Conservation (phyloP, 1,140 invertebrate species). For the Mizuhopecten yessoensis region DNA sequence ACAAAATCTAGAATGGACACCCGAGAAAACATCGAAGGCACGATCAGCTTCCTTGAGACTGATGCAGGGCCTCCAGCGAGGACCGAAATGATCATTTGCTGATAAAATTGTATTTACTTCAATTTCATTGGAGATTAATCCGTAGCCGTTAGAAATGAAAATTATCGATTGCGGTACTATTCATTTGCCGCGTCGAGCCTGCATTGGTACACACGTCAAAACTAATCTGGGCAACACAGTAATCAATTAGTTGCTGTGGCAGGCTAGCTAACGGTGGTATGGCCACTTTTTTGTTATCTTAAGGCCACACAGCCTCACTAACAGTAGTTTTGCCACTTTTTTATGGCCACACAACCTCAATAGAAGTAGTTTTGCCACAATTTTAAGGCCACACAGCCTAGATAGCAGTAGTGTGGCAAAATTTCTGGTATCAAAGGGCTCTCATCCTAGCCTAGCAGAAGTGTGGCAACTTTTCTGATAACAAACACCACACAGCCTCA, state of each 20-base stretch:
- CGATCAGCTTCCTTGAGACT: background rate
- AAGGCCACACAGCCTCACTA: background rate
- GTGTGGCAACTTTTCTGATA: background rate
- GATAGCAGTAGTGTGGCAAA: background rate
- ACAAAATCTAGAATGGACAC: background rate
- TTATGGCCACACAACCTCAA: background rate
- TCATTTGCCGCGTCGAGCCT: conserved; percentile 1
- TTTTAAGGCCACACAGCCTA: background rate
- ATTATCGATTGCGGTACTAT: conserved; percentile 22
- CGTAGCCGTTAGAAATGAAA: conserved; percentile 38
- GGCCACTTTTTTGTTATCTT: background rate
- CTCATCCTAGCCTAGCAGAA: background rate
- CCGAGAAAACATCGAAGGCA: background rate
- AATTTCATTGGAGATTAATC: conserved; percentile 39
- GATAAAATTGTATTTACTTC: conserved; percentile 40
- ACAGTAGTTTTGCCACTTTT: no score
- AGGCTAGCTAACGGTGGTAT: background rate
- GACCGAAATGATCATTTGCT: conserved; percentile 30
- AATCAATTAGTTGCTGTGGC: conserved; percentile 11
- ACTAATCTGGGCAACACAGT: conserved; percentile 25
- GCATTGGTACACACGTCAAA: conserved; percentile 24
- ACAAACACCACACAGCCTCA: no score
- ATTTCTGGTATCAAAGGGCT: background rate
- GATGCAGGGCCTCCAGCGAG: background rate
- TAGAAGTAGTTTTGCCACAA: background rate